Evolutionary conservation across 2,888 invertebrate genomes (phyloP).

Genomic region (Electrophaes corylata): DNA sequence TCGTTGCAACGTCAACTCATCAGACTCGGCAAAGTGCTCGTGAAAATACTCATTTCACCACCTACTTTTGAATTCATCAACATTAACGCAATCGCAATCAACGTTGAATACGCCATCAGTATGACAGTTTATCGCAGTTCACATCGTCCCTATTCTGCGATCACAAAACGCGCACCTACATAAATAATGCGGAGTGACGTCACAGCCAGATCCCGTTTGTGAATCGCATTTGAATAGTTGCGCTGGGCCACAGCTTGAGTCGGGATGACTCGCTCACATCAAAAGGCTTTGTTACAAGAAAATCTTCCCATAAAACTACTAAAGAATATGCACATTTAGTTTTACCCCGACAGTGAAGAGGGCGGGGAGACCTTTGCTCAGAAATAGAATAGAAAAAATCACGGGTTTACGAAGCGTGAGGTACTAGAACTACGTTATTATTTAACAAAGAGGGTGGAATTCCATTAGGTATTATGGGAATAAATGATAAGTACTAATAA

Average conservation of each 20-base stretch:
- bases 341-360: background rate
- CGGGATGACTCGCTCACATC: constrained; percentile 3
- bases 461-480: too few species aligned
- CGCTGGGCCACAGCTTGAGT: constrained; percentile 19
- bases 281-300: background rate
- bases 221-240: constrained; percentile 46
- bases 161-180: constrained; percentile 51
- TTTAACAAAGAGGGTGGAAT: too few species aligned
- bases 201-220: constrained; percentile 66
- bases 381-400: too few species aligned
- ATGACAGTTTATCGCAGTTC: constrained; percentile 42
- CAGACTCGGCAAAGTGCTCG: constrained; percentile 1
- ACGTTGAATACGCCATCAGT: constrained; percentile 28
- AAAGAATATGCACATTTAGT: background rate
- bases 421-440: too few species aligned
- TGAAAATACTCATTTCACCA: constrained; percentile 17
- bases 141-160: constrained; percentile 44
- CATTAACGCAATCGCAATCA: constrained; percentile 29
- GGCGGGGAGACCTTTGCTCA: too few species aligned
- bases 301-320: background rate
- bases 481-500: too few species aligned
- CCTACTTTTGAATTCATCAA: constrained; percentile 25
- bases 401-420: too few species aligned
- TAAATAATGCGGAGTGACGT: constrained; percentile 79
- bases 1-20: background rate